Evolutionary conservation across 92 coral and sea anemone genomes (phyloP), one percentile per base, ranked within the genome.

Genomic region (Palythoa caribaeorum): DNA sequence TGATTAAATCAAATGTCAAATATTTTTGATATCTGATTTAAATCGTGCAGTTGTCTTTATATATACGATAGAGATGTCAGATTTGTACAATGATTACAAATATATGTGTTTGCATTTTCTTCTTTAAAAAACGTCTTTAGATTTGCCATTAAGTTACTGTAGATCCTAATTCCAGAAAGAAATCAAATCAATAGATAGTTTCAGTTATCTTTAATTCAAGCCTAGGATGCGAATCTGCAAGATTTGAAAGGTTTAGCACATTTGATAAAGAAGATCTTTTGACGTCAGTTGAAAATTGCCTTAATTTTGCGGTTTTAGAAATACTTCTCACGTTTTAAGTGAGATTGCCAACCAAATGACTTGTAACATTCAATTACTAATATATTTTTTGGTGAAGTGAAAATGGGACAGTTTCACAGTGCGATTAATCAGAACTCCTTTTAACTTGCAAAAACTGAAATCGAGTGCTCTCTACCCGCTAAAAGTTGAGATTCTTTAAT

Each of bases 251-350:
- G 19, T 17, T 62, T 62, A 17, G 28, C 69, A 28, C 69, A 62
- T 14, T 59, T 62, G 69, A 62, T 17, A 62, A 62, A 62, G 20
- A 16, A 19, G 69, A 16, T 1, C 20, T 63, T 63, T 5, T 63
- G 19, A 21, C 20, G 6, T 21, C 21, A 3, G 70, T n/a, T 59
- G 16, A 59, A 63, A 63, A 63, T 63, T 35, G 70, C 20, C 19
- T 77, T 52, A 13, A 77, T 38, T 77, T 28, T 77, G 76, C 39
- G 74, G 86, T 81, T 81, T 81, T 28, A 14, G 12, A 66, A 40
- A 66, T n/a, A 20, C 10, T 7, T 40, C 70, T 39, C 5, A 38
- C 55, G 16, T 15, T 80, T 71, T 11, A 19, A 1, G n/a, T 19
- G 47, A 62, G 2, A 63, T 21, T n/a, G n/a, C 28, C 86, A 68